Percentiles rank a stretch among this genome's conserved stretches.
Evolutionary conservation across 2,113 vertebrate species (phyloP).

Genomic region (Neomonachus schauinslandi): DNA sequence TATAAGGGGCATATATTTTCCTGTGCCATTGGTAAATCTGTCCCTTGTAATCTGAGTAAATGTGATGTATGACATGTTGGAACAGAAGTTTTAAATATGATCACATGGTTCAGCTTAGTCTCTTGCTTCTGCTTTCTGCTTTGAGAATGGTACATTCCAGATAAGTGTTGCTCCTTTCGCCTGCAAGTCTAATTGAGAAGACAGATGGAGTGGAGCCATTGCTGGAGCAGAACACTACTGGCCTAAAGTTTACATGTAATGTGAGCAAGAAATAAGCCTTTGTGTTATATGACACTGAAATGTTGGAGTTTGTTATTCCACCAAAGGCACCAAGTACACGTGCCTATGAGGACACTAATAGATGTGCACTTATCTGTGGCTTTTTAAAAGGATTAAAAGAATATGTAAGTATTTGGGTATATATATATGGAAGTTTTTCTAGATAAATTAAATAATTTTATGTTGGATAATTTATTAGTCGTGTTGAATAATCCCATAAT

Average conservation of each 20-base stretch:
- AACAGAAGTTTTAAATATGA: background rate
- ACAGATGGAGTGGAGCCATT: background rate
- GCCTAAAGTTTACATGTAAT: background rate
- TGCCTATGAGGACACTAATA: background rate
- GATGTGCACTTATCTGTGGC: fast-evolving
- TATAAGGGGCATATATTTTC: background rate
- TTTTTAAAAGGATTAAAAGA: background rate
- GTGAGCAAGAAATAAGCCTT: background rate
- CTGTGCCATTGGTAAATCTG: background rate
- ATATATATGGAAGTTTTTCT: background rate
- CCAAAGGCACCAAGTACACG: background rate
- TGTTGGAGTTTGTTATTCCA: background rate
- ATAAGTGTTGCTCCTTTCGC: background rate
- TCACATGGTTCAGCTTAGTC: background rate
- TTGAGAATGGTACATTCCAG: background rate
- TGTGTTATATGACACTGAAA: background rate
- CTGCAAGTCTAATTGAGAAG: background rate
- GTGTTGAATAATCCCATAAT: background rate
- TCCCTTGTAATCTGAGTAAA: background rate
- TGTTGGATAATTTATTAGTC: background rate
- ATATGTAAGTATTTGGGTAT: background rate
- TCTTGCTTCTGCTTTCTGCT: background rate
- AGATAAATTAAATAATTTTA: background rate
- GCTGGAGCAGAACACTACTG: background rate
- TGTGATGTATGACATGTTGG: too few relatives aligned